Evolutionary conservation across 2,113 vertebrate genomes (phyloP), one percentile per base, ranked within the genome.

Genomic region (human (Homo sapiens)): DNA sequence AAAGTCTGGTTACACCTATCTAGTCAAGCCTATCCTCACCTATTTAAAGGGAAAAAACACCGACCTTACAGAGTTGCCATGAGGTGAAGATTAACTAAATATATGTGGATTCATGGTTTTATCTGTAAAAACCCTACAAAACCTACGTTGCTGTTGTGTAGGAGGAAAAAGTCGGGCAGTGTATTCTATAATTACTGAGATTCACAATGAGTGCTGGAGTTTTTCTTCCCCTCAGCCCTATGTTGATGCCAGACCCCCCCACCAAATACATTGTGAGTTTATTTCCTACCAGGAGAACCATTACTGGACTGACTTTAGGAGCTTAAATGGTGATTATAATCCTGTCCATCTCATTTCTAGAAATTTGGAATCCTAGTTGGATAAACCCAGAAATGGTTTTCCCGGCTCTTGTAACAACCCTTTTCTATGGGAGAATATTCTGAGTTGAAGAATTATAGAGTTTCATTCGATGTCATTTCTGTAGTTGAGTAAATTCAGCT

Each of bases 401-500:
- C 7, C 50, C 6, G 50, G 7, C 9, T 61, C 68, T 68, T 61
- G 1, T 50, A 70, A 70, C 12, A 18, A 43, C 27, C 13, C 1
- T 94, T 97, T 61, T 43, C 72, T 78, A 1, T 50, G 20, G 78
- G 45, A 48, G 38, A 88, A 94, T 23, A 70, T 4, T 32, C 55
- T 20, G 73, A 73, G 38, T 38, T 50, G 32, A 88, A 90, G 45
- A 13, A 73, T 96, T 73, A 76, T 40, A 6, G 78, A 68, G 45
- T 96, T 96, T 80, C 12, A 45, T 72, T 70, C 59, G 48, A 8
- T 45, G 20, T 85, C 17, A 73, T 85, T 81, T 95, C 90, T 85
- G 2, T 84, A 78, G 43, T 61, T 89, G 45, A 90, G 82, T 82
- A 90, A 70, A 40, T 11, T 64, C 45, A 35, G 8, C 9, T 12